phyloP scores from a whole-genome alignment of 2,797 vertebrate species.

The Enteromius afrohamiltoni region DNA sequence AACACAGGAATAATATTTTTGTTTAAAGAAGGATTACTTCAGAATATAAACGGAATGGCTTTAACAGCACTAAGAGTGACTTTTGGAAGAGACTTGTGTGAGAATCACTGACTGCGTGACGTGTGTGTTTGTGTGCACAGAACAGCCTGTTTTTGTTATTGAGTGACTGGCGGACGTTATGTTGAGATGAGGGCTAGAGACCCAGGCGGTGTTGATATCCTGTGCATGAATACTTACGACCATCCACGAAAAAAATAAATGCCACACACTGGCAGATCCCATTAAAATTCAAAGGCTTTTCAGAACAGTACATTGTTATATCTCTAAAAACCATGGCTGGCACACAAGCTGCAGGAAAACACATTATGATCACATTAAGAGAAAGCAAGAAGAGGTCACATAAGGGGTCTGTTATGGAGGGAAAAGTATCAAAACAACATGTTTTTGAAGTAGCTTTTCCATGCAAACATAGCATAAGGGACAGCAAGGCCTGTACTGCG shows the following conservation, averaged over 20 bases:
- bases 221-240: slow-evolving; percentile 36
- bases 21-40: slow-evolving; percentile 51
- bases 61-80: slow-evolving; percentile 21
- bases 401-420: slow-evolving; percentile 31
- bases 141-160: slow-evolving; percentile 37
- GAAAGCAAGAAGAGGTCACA: slow-evolving; percentile 22
- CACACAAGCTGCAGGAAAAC: slow-evolving; percentile 49
- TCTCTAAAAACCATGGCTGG: slow-evolving; percentile 38
- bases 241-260: slow-evolving; percentile 40
- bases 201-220: slow-evolving; percentile 50
- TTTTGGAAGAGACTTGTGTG: slow-evolving; percentile 35
- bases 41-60: slow-evolving; percentile 47
- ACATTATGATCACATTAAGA: slow-evolving; percentile 42
- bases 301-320: slow-evolving; percentile 30
- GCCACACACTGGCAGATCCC: slow-evolving; percentile 50
- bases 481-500: slow-evolving; percentile 59
- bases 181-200: slow-evolving; percentile 41
- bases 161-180: slow-evolving; percentile 64
- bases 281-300: slow-evolving; percentile 52
- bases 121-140: slow-evolving; percentile 30
- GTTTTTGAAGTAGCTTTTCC: slow-evolving; percentile 39
- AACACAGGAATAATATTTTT: slow-evolving; percentile 52
- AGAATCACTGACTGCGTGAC: slow-evolving; percentile 33
- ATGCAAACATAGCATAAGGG: slow-evolving; percentile 32
- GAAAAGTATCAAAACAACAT: slow-evolving; percentile 46